Evolutionary conservation across 2,797 vertebrate species (phyloP).

Genomic region (Anniella stebbinsi): DNA sequence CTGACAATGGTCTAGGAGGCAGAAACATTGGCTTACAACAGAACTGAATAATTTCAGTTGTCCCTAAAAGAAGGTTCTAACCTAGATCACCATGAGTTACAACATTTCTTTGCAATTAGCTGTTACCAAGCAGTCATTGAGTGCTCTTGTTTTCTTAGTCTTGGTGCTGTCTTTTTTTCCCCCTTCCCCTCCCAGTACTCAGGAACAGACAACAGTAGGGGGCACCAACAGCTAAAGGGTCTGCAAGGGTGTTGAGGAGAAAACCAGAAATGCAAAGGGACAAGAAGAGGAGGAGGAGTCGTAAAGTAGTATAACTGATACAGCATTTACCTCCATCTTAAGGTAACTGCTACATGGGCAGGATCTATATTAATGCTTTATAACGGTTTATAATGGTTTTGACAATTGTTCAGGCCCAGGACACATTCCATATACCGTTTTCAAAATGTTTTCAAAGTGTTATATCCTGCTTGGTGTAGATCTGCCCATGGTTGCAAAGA

Average conservation of each 20-base stretch:
- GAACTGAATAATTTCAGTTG: not conserved
- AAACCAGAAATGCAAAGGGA: not conserved
- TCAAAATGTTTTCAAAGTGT: too few species aligned
- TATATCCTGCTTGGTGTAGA: too few species aligned
- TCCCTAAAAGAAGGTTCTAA: not conserved
- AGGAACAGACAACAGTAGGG: too few species aligned
- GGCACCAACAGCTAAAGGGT: too few species aligned
- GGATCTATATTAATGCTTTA: too few species aligned
- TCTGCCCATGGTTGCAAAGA: not conserved
- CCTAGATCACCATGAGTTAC: too few species aligned
- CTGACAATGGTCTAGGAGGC: not conserved
- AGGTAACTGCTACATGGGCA: not conserved
- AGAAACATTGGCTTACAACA: not conserved
- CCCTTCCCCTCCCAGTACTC: too few species aligned
- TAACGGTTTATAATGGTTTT: too few species aligned
- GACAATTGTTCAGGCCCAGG: too few species aligned
- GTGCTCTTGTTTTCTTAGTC: not conserved
- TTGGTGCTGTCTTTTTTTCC: not conserved
- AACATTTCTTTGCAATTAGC: not conserved
- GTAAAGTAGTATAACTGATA: not conserved
- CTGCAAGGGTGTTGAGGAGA: not conserved
- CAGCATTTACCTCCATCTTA: not conserved
- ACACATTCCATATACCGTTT: too few species aligned
- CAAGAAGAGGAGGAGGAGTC: not conserved
- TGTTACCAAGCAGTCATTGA: not conserved